These are phyloP conservation scores for Tachystola acroxantha DNA, from an alignment of 2,888 invertebrate genomes.

Conservation along the genomic window DNA sequence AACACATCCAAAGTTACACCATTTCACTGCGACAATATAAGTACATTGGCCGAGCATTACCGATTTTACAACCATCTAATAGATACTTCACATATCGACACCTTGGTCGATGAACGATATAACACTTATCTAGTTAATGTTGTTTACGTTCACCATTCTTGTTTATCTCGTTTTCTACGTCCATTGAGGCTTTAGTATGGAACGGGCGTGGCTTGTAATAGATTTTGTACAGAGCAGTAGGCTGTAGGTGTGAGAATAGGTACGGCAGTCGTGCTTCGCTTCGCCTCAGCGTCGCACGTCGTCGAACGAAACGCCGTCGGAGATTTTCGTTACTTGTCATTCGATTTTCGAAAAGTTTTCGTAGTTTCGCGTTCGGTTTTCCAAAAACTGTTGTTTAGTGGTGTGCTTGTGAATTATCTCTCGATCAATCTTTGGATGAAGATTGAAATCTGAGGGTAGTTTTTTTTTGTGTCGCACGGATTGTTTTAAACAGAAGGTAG, in stretches of 20 bases:
- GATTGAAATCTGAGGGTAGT: conserved; percentile 32
- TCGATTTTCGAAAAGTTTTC: conserved; percentile 23
- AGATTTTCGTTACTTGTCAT: conserved; percentile 11
- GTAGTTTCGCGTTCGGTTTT: conserved; percentile 5
- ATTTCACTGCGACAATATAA: too few species aligned
- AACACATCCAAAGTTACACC: too few species aligned
- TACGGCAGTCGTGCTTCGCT: conserved; percentile 21
- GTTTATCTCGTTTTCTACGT: conserved; percentile 17
- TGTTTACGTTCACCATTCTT: conserved; percentile 18
- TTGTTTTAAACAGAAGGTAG: conserved; percentile 10
- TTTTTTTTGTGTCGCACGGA: conserved; percentile 17
- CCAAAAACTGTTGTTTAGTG: conserved; percentile 10
- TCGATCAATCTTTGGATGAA: conserved; percentile 33
- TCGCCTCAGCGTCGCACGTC: conserved; percentile 21
- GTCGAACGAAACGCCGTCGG: conserved; percentile 12
- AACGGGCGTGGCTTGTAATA: conserved; percentile 48
- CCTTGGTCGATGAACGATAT: conserved; percentile 39
- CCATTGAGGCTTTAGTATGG: conserved; percentile 28
- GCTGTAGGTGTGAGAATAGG: not conserved
- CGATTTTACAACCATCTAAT: not conserved
- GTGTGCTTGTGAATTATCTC: conserved; percentile 22
- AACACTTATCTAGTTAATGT: conserved; percentile 17
- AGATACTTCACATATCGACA: conserved; percentile 2
- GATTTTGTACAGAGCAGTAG: conserved; percentile 2
- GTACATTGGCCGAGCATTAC: too few species aligned